Conservation (phyloP, 2,888 invertebrate genomes). For the Adineta ricciae region DNA sequence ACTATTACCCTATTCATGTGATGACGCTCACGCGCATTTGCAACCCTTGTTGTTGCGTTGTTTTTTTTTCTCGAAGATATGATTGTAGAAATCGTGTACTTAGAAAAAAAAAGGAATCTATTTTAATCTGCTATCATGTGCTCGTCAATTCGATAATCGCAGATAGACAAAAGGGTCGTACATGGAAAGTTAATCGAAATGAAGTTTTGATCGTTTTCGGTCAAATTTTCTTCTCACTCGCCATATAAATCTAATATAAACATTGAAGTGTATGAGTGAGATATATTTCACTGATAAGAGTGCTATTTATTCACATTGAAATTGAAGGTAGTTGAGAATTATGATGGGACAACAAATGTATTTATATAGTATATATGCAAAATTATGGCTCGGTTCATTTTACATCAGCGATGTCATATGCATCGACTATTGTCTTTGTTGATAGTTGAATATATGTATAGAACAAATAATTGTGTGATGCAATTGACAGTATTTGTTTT, state of each 20-base stretch:
- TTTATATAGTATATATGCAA: not conserved
- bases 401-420: not conserved
- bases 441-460: not conserved
- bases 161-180: not conserved
- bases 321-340: not conserved
- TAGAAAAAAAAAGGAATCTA: not conserved
- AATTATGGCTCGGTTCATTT: not conserved
- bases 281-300: not conserved
- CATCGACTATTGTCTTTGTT: not conserved
- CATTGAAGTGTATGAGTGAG: not conserved
- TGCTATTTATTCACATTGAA: not conserved
- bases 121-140: too few species aligned
- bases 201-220: not conserved
- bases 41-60: not conserved
- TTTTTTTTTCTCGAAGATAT: not conserved
- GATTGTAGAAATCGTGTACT: not conserved
- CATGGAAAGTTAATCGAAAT: not conserved
- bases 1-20: not conserved
- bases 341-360: not conserved
- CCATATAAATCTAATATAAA: not conserved
- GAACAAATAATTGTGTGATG: not conserved
- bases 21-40: not conserved
- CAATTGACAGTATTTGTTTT: not conserved
- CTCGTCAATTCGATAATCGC: too few species aligned
- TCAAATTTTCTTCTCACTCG: not conserved